Evolutionary conservation across 1,140 invertebrate genomes (phyloP).

Genomic region (Coenobita brevimanus): DNA sequence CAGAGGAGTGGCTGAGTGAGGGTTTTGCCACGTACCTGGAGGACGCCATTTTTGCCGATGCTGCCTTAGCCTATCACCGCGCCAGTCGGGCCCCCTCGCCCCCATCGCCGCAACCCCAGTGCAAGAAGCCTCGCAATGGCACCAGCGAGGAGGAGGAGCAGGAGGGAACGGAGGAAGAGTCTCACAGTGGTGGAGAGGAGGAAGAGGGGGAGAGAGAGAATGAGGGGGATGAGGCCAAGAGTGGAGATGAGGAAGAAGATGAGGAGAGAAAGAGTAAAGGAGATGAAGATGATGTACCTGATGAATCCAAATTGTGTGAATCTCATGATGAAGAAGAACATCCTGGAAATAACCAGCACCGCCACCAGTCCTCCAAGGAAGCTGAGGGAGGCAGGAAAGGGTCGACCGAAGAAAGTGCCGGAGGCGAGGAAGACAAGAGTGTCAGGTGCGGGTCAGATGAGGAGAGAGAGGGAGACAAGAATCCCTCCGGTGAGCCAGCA

Average conservation of each 20-base stretch:
- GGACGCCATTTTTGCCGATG: slow-evolving; percentile 72
- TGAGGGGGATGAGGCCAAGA: neutral
- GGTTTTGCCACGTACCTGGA: slow-evolving; percentile 75
- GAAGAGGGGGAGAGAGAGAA: neutral
- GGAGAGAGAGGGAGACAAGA: no score
- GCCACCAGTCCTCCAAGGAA: no score
- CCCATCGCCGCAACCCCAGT: neutral
- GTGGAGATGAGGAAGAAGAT: no score
- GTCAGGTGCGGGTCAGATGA: no score
- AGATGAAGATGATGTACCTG: no score
- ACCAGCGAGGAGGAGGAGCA: slow-evolving; percentile 2
- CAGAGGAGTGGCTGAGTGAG: slow-evolving; percentile 76
- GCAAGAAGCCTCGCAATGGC: neutral
- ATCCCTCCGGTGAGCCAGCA: neutral
- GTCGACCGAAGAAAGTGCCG: neutral
- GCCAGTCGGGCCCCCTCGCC: neutral
- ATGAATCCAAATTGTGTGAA: no score
- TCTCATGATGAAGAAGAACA: no score
- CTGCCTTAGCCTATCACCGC: slow-evolving; percentile 58
- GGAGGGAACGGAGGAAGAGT: neutral
- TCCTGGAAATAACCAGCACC: no score
- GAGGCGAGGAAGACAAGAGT: no score
- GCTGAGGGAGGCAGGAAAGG: no score
- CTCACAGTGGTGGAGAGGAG: neutral
- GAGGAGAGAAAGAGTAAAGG: no score